These are phyloP conservation scores for Saccostrea cuccullata DNA, from an alignment of 1,140 invertebrate genomes.

Conservation along the genomic window DNA sequence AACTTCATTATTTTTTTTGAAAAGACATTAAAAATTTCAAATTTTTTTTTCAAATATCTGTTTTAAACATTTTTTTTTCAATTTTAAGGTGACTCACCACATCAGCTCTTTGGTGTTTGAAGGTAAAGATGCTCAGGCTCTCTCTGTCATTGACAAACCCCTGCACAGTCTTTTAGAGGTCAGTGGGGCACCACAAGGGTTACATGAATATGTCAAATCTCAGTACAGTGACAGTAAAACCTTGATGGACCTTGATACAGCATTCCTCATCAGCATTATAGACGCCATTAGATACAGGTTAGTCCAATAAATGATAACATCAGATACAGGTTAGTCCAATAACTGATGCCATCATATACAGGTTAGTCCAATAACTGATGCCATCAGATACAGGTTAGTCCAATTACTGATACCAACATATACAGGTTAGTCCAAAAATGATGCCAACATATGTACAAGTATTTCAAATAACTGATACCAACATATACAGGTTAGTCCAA, in stretches of 20 bases:
- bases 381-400: too few relatives aligned
- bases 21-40: too few relatives aligned
- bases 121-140: slow-evolving; percentile 56
- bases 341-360: too few relatives aligned
- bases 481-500: not conserved
- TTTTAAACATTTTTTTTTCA: too few relatives aligned
- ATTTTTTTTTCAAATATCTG: too few relatives aligned
- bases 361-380: too few relatives aligned
- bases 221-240: slow-evolving; percentile 57
- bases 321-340: too few relatives aligned
- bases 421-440: not conserved
- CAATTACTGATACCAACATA: not conserved
- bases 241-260: slow-evolving; percentile 63
- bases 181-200: slow-evolving; percentile 25
- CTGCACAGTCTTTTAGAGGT: slow-evolving; percentile 46
- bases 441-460: too few relatives aligned
- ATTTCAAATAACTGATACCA: too few relatives aligned
- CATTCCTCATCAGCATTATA: slow-evolving; percentile 58
- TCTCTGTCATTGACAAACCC: slow-evolving; percentile 58
- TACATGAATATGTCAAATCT: slow-evolving; percentile 51
- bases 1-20: too few relatives aligned
- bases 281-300: too few relatives aligned
- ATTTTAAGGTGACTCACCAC: slow-evolving; percentile 51
- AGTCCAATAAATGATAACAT: slow-evolving; percentile 17
- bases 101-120: slow-evolving; percentile 61